Conservation (phyloP, 2,797 vertebrate species). For the Choloepus didactylus region DNA sequence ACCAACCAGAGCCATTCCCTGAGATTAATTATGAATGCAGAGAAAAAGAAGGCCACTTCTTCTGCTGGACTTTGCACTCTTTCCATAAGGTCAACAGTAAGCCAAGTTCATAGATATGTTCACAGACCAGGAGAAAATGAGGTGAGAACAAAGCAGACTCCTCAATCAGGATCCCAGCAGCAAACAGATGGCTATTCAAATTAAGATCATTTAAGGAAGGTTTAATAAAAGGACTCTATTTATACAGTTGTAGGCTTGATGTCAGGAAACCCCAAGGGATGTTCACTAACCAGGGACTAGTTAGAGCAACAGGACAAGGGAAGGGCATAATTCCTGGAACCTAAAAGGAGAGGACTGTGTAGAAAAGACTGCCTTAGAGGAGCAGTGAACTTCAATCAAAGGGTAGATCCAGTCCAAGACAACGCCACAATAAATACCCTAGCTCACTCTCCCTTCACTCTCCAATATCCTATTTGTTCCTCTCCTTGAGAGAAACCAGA, state of each 20-base stretch:
- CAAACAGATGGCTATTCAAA: background rate
- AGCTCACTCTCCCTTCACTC: background rate
- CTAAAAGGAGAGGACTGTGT: background rate
- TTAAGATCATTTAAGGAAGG: background rate
- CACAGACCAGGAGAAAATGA: background rate
- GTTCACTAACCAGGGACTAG: background rate
- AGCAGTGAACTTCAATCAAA: background rate
- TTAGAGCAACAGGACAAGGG: background rate
- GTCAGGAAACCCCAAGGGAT: background rate
- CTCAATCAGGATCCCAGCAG: background rate
- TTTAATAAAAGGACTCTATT: background rate
- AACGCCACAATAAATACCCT: background rate
- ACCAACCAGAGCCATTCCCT: background rate
- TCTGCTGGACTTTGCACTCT: background rate
- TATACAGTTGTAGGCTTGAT: background rate
- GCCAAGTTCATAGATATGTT: background rate
- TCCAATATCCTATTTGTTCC: background rate
- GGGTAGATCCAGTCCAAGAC: background rate
- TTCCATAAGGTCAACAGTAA: background rate
- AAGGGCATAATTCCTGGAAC: background rate
- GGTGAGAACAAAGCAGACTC: background rate
- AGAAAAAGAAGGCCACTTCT: background rate
- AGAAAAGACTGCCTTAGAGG: background rate
- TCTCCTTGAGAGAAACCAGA: background rate
- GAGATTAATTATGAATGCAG: background rate